phyloP scores from a whole-genome alignment of 2,113 vertebrate genomes.

The Uria aalge region DNA sequence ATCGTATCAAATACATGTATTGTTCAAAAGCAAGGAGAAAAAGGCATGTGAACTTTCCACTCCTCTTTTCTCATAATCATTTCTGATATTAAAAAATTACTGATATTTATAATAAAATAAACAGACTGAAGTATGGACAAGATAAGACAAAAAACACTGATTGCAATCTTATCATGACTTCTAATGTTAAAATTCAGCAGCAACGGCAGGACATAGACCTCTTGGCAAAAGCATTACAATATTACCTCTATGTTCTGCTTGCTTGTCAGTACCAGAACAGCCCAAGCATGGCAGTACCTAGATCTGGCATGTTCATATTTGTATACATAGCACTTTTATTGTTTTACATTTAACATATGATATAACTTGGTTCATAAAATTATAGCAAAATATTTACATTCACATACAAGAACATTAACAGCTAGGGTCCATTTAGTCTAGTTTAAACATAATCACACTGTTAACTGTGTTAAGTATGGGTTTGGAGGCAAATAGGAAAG shows the following conservation, averaged over 20 bases:
- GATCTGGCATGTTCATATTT: background rate
- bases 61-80: background rate
- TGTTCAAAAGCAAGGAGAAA: background rate
- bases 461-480: background rate
- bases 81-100: background rate
- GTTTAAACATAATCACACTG: background rate
- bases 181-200: background rate
- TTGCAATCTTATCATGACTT: background rate
- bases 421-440: background rate
- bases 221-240: background rate
- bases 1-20: fast-evolving
- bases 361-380: background rate
- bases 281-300: background rate
- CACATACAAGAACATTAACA: background rate
- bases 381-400: background rate
- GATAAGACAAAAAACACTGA: background rate
- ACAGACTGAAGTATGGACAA: background rate
- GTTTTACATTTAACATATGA: background rate
- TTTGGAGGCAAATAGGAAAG: background rate
- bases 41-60: background rate
- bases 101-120: background rate
- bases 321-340: background rate
- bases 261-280: background rate
- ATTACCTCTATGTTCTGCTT: background rate
- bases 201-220: background rate